Base-by-base conservation (phyloP, 1,140 invertebrate genomes). In the Lasaia peninsularis region DNA sequence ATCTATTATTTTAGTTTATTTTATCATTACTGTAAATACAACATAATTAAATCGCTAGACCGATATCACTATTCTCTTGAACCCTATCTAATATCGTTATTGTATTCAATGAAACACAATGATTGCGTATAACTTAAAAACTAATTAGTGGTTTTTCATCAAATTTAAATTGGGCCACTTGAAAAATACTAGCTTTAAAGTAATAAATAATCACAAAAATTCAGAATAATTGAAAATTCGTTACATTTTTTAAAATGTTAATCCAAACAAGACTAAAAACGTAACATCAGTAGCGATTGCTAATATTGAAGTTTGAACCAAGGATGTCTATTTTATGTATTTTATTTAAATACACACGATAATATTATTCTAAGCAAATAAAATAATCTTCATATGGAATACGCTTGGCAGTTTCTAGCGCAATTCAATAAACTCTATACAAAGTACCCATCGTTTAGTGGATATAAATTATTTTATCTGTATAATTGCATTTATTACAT, bases 401-500 rank as follows among this genome's bases (percentile, higher is more conserved):
- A 48, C 44, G 44, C 18, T 48, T 48, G n/a, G 11, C 44, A 44
- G 40, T 44, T 48, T 24, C 44, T 48, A 48, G 21, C 44, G 44
- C 44, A 48, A 48, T 48, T 48, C 44, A 48, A 48, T 48, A 48
- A 48, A 48, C 44, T 48, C 21, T 7, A 48, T 48, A 48, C 40
- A 48, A 48, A 48, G 40, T 48, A 48, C 40, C 40, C 40, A 18
- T 48, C 40, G 40, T 48, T 48, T 48, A 48, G 40, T 48, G 40
- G 40, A 11, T 48, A 48, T 48, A 48, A 48, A 48, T 48, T 48
- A 48, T 48, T 48, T 48, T 48, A 48, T 48, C 40, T 48, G 40
- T 48, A 48, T 48, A 48, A 48, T 48, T 48, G 40, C 40, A 48
- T 48, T 48, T 48, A 21, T 48, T 48, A 48, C 40, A 21, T 48